phyloP scores from a whole-genome alignment of 2,113 vertebrate genomes.

The Struthidea cinerea region DNA sequence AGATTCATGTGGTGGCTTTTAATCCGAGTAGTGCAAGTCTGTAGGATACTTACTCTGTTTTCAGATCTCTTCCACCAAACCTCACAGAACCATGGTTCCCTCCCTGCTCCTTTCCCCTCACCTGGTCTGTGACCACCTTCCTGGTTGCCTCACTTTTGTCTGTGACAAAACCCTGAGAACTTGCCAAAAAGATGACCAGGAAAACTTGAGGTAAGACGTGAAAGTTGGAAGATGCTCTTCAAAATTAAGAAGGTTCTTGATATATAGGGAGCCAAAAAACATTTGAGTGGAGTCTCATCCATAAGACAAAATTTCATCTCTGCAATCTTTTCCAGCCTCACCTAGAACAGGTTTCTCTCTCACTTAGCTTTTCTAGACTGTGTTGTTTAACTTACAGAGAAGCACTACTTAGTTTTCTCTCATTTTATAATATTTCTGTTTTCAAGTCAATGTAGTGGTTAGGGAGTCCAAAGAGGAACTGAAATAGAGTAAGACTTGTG shows the following conservation, averaged over 20 bases:
- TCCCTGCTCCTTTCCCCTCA: background rate
- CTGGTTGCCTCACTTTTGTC: background rate
- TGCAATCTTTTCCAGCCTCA: background rate
- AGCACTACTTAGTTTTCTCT: background rate
- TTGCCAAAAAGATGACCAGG: background rate
- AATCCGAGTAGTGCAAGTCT: background rate
- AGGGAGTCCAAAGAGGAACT: background rate
- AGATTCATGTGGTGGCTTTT: background rate
- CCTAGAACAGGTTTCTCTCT: background rate
- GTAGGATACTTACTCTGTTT: background rate
- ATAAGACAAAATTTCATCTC: background rate
- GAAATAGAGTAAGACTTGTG: background rate
- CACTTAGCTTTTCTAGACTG: background rate
- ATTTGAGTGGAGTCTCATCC: background rate
- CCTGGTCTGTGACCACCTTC: background rate
- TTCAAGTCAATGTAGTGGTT: background rate
- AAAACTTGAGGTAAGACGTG: background rate
- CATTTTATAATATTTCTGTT: background rate
- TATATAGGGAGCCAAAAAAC: background rate
- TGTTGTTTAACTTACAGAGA: background rate
- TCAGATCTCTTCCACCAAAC: background rate
- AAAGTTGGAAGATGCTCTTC: background rate
- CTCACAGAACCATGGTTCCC: background rate
- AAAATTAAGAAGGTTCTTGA: background rate
- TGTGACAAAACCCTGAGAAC: background rate